Base-by-base conservation (phyloP, 2,797 vertebrate species). In the Rhinogobio ventralis region DNA sequence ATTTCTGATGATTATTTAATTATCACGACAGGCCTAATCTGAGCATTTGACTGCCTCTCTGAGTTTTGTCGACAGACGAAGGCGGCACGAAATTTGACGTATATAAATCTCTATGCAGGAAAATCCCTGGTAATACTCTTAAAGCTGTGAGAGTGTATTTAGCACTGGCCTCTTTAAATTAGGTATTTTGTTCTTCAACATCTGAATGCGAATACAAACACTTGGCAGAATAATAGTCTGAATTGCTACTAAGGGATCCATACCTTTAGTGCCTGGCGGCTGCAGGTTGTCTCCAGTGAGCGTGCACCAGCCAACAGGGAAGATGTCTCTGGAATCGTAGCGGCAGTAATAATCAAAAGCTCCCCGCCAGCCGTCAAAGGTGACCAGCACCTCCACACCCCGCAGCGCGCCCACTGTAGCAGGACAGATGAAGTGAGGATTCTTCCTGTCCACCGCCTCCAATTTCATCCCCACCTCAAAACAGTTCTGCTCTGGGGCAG, bases 311-410 rank as follows among this genome's bases (percentile, higher is more conserved):
- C 97, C 98, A 78, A 99, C 97, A 28, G 98, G 98, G 94, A 99
- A 99, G 94, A 99, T 97, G 95, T 99, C 98, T 23, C 98, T 95
- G 5, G 98, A 99, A 93, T 99, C 98, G 73, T 99, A 99, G 86
- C 98, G 98, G 93, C 98, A 99, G 96, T 98, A 99, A 95, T 99
- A 99, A 95, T 99, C 98, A 91, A 99, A 99, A 86, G 98, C 98
- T 82, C 98, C 98, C 89, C 97, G 95, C 98, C 98, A 99, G 90
- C 98, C 98, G 88, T 99, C 98, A 86, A 99, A 99, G 92, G 98
- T 99, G 95, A 99, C 97, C 90, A 97, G 96, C 94, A 99, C 97
- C 94, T 99, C 98, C 45, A 96, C 96, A 42, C 98, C 98, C 11
- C 98, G 96, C 92, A 99, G 95, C 42, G 98, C 98, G 71, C 98